These are phyloP conservation scores for Rhodinocichla rosea DNA, from an alignment of 2,113 vertebrate genomes.

Conservation along the genomic window DNA sequence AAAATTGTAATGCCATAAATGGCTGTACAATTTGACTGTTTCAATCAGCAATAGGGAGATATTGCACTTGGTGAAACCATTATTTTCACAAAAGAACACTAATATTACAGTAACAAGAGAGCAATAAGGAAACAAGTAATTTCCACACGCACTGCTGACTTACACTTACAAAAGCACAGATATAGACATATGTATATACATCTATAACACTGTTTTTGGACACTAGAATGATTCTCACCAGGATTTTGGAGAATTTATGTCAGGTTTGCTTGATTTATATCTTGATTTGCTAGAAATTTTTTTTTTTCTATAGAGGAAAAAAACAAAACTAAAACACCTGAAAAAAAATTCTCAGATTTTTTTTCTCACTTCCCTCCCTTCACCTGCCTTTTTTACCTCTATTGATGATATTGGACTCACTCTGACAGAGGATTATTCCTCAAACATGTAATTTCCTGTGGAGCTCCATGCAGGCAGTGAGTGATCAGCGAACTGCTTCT, in stretches of 20 bases:
- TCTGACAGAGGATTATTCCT: not conserved
- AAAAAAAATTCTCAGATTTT: not conserved
- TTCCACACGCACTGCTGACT: not conserved
- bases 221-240: not conserved
- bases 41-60: not conserved
- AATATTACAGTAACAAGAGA: not conserved
- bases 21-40: not conserved
- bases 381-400: not conserved
- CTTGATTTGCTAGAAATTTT: not conserved
- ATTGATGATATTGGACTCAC: not conserved
- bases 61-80: not conserved
- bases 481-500: not conserved
- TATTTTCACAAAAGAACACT: not conserved
- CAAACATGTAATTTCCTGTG: not conserved
- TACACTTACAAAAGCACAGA: fast-evolving
- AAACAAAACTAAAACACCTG: not conserved
- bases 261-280: not conserved
- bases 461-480: not conserved
- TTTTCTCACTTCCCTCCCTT: fast-evolving
- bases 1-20: not conserved
- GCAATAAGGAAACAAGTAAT: not conserved
- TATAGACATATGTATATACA: not conserved
- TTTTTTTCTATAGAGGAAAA: not conserved
- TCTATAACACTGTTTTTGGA: not conserved
- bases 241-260: not conserved